Percentiles rank a stretch among this genome's conserved stretches.
phyloP scores from a whole-genome alignment of 1,140 invertebrate species.

The Drosophila hydei region DNA sequence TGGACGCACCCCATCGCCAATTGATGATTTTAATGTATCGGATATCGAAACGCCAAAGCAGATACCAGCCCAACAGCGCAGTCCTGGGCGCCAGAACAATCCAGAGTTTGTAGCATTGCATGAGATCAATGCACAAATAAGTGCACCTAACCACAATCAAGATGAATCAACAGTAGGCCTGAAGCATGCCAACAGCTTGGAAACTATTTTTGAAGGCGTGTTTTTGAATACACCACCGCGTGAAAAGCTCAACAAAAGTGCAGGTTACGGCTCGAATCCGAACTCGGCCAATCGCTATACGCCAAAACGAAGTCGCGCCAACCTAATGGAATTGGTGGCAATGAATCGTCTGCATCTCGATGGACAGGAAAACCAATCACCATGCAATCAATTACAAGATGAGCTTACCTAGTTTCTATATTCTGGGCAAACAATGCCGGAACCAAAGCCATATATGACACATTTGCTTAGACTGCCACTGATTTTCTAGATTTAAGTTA shows the following conservation, averaged over 20 bases:
- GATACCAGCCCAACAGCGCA: slow-evolving; percentile 9
- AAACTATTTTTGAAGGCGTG: slow-evolving; percentile 80
- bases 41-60: slow-evolving; percentile 63
- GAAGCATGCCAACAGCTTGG: slow-evolving; percentile 59
- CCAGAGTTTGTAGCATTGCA: slow-evolving; percentile 75
- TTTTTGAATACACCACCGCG: slow-evolving; percentile 78
- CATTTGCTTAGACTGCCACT: slow-evolving; percentile 53
- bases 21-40: slow-evolving; percentile 60
- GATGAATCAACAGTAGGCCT: slow-evolving; percentile 40
- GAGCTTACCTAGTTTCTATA: slow-evolving; percentile 42
- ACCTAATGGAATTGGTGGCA: slow-evolving; percentile 70
- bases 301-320: slow-evolving; percentile 59
- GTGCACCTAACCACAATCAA: slow-evolving; percentile 63
- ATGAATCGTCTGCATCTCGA: slow-evolving; percentile 59
- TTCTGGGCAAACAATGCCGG: not conserved
- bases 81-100: slow-evolving; percentile 46
- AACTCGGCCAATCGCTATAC: slow-evolving; percentile 44
- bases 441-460: slow-evolving; percentile 56
- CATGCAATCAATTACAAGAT: slow-evolving; percentile 23
- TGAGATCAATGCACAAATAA: slow-evolving; percentile 80
- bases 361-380: slow-evolving; percentile 70
- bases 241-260: slow-evolving; percentile 46
- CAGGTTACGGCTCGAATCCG: slow-evolving; percentile 20
- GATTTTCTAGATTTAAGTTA: slow-evolving; percentile 56
- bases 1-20: slow-evolving; percentile 76